Base-by-base conservation (phyloP, 2,888 invertebrate species). In the Tiliacea citrago region DNA sequence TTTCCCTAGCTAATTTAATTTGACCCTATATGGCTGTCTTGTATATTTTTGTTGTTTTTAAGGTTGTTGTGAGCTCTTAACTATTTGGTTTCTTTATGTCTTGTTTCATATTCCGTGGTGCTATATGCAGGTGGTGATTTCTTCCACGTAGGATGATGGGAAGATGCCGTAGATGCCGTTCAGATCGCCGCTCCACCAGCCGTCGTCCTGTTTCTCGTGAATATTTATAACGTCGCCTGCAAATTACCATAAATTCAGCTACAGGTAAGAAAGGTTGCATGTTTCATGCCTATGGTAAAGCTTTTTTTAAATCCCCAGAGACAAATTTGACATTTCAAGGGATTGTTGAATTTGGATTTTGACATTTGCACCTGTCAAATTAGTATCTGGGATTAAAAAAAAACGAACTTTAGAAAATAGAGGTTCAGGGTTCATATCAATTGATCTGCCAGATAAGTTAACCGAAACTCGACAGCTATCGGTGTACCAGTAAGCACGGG, bases 121-220 rank as follows among this genome's bases (percentile, higher is more conserved):
- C 7, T 39, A 96, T 89, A 96, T 94, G 85, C 95, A 95, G 10
- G 95, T 93, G 21, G 95, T 96, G 65, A 98, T 97, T 93, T 98
- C 98, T 96, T 99, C 98, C 13, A 99, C 99, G 91, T 99, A 99
- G 0, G 99, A 99, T 0, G 99, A 99, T 0, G 99, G 99, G 91
- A 99, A 99, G 87, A 99, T 99, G 45, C 99, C 99, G 80, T 98
- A 97, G 81, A 97, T 97, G 61, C 99, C 98, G 89, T 98, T 97
- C 75, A 99, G 97, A 89, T 99, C 98, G 6, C 99, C 99, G 75
- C 98, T 97, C 99, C 99, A 99, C 99, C 99, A 99, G 55, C 99
- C 99, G 90, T 99, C 99, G 51, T 98, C 98, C 93, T 99, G 98
- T 91, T 99, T 99, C 89, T 98, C 98, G 92, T 98, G 98, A 55